A percentile compares a stretch with the other conserved stretches of the same genome.
These are phyloP conservation scores for Dolichotis patagonum DNA, from an alignment of 2,113 vertebrate genomes.

Conservation along the genomic window DNA sequence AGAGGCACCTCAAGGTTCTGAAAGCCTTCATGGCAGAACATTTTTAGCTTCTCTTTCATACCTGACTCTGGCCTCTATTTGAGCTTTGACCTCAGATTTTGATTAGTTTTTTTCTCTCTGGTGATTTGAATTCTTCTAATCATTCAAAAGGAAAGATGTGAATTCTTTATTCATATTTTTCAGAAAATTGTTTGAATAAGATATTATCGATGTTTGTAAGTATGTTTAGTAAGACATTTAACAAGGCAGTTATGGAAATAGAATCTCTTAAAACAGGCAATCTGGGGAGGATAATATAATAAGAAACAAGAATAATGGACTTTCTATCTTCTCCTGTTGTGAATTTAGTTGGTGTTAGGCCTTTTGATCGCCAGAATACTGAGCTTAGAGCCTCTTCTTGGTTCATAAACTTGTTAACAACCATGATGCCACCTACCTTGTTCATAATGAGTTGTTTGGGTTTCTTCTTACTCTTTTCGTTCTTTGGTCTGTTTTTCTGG, in stretches of 20 bases:
- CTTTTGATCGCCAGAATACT: not conserved
- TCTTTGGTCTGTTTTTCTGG: not conserved
- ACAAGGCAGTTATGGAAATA: not conserved
- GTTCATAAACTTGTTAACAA: not conserved
- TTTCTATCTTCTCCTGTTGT: not conserved
- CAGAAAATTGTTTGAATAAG: not conserved
- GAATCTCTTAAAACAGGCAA: not conserved
- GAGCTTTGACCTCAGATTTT: not conserved
- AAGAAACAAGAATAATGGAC: not conserved
- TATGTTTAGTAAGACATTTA: not conserved
- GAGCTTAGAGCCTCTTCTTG: not conserved
- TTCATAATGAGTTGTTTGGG: not conserved
- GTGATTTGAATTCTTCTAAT: not conserved
- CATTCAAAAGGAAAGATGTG: not conserved
- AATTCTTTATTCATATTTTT: not conserved
- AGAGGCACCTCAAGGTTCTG: too few species aligned
- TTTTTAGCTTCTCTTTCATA: not conserved
- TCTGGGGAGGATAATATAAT: not conserved
- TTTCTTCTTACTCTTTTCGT: not conserved
- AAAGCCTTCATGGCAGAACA: accelerated
- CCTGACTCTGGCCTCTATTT: not conserved
- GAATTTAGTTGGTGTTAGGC: not conserved
- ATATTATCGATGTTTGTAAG: not conserved
- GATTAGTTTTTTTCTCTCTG: not conserved
- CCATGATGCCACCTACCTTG: not conserved